Base-by-base conservation (phyloP, 2,888 invertebrate genomes). In the Leptopterna dolabrata region DNA sequence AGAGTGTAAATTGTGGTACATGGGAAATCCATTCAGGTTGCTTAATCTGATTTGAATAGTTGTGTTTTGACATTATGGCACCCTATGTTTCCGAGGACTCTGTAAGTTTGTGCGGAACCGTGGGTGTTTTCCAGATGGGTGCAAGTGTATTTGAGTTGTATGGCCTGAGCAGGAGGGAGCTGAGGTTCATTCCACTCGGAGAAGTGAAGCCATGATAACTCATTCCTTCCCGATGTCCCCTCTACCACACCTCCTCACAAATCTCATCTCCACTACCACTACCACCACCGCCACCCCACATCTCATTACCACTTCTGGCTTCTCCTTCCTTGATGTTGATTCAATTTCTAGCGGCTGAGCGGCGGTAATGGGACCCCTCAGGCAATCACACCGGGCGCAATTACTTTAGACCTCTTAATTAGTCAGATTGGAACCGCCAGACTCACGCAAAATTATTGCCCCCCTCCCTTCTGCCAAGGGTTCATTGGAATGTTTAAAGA, bases 341-440 rank as follows among this genome's bases (percentile, higher is more conserved):
- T 73, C 73, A 73, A 73, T 73, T 73, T 73, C 73, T 73, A 73
- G 73, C 73, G 30, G 71, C 43, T 43, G 43, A 43, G 63, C 19
- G 24, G 27, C 73, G 36, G 36, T 73, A 73, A 73, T 73, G 73
- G 73, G 41, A 19, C 36, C 41, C 73, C 73, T 73, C 36, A 73
- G 73, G 73, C 73, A 73, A 73, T 73, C 73, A 73, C 73, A 73
- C 73, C 73, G 36, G 36, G 73, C 73, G 73, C 73, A 73, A 73
- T 73, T 73, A 73, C 73, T 73, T 73, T 41, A 73, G 73, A 73
- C 73, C 73, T 73, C 73, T 73, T 73, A 73, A 73, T 73, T 73
- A 73, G 73, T 73, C 73, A 73, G 73, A 73, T 73, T 73, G 73
- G 73, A 63, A 63, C n/a, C 63, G 63, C 63, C 63, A 47, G 47